Conservation (phyloP, 2,888 invertebrate species). For the Dinocampus coccinellae region DNA sequence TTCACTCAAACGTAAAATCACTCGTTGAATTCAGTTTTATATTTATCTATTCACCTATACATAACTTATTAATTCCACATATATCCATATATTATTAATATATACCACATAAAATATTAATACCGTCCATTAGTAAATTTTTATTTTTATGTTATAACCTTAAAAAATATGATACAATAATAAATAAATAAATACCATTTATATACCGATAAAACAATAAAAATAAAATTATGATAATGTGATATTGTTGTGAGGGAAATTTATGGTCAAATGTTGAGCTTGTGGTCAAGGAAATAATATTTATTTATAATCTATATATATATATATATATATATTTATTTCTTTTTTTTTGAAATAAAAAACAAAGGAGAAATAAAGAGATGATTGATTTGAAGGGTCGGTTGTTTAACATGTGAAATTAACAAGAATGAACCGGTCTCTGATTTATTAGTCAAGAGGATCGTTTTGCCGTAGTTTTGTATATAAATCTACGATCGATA, state of each 20-base stretch:
- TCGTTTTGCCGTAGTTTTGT: constrained; percentile 5
- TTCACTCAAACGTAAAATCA: constrained; percentile 33
- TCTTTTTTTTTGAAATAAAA: background rate
- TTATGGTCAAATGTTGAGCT: background rate
- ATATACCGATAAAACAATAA: background rate
- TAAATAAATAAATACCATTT: background rate
- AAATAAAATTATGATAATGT: background rate
- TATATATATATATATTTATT: background rate
- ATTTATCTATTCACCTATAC: constrained; percentile 1
- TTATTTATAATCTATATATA: background rate
- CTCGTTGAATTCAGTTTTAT: constrained; percentile 12
- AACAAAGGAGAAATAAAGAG: background rate
- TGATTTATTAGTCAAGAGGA: constrained; percentile 53
- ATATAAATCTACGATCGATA: constrained; percentile 59
- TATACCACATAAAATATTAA: background rate
- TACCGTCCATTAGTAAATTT: background rate
- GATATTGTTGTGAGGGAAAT: background rate
- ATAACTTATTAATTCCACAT: background rate
- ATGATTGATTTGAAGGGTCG: constrained; percentile 39
- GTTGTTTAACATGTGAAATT: constrained; percentile 55
- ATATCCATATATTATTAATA: background rate
- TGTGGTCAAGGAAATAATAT: constrained; percentile 2
- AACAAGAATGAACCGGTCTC: constrained; percentile 54
- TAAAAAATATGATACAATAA: too few relatives aligned
- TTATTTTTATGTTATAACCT: background rate